A percentile compares a stretch with the other conserved stretches of the same genome.
Evolutionary conservation across 2,113 vertebrate genomes (phyloP).

Genomic region (Amazona guildingii): DNA sequence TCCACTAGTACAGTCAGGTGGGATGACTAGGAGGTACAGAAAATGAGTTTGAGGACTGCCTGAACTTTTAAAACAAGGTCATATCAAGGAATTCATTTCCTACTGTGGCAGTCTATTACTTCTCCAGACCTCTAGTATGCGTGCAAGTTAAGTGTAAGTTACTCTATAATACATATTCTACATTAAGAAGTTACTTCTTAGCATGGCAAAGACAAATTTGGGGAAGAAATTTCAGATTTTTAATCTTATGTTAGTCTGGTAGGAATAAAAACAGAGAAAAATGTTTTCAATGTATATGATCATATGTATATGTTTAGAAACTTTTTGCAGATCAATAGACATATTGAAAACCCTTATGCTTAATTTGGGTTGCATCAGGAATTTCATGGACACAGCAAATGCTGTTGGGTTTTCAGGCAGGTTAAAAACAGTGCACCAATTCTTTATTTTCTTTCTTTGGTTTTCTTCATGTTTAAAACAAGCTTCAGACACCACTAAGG

Average conservation of each 20-base stretch:
- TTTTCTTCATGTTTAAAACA: background rate
- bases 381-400: background rate
- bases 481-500: background rate
- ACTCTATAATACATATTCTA: background rate
- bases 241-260: background rate
- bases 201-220: background rate
- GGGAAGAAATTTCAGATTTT: background rate
- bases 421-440: background rate
- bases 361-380: background rate
- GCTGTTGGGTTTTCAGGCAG: background rate
- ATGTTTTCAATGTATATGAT: background rate
- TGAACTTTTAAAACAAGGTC: background rate
- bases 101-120: background rate
- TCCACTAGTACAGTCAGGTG: background rate
- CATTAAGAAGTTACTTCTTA: background rate
- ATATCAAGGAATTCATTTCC: background rate
- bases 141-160: background rate
- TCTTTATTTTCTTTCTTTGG: background rate
- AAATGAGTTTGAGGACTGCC: background rate
- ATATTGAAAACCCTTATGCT: background rate
- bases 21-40: background rate
- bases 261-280: background rate
- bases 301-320: background rate
- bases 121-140: background rate
- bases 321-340: background rate